Conservation (phyloP, 35 echinoderm and acorn worm genomes). For the Heliocidaris tuberculata region DNA sequence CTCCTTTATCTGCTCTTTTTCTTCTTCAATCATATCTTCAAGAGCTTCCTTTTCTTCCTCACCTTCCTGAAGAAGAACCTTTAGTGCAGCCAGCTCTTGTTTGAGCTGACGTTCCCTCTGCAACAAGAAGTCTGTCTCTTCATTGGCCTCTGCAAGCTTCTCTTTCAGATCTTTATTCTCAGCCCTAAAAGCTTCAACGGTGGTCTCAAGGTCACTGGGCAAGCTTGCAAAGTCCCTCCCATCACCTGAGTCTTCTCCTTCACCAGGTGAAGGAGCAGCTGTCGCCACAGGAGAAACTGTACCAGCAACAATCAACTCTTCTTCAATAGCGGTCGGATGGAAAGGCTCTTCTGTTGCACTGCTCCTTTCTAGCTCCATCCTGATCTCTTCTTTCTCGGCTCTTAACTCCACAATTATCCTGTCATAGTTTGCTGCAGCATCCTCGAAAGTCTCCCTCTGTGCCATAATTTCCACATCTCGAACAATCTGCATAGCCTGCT, state of each 20-base stretch:
- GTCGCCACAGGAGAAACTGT: not conserved
- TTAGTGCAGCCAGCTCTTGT: slow-evolving; percentile 37
- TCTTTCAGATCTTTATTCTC: slow-evolving; percentile 56
- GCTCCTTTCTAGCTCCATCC: slow-evolving; percentile 33
- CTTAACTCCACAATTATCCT: not conserved
- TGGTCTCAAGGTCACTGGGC: not conserved
- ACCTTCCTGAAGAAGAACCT: slow-evolving; percentile 51
- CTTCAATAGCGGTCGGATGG: not conserved
- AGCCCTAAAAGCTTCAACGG: slow-evolving; percentile 24
- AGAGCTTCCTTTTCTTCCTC: slow-evolving; percentile 56
- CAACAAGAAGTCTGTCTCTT: slow-evolving; percentile 19
- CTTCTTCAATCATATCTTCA: slow-evolving; percentile 35
- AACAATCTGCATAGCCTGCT: slow-evolving; percentile 21
- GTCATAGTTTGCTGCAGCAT: slow-evolving; percentile 35
- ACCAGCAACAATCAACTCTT: slow-evolving; percentile 33
- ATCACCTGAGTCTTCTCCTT: not conserved
- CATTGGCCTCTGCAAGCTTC: slow-evolving; percentile 37
- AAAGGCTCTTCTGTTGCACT: not conserved
- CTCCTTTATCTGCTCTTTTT: not conserved
- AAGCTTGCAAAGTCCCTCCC: not conserved
- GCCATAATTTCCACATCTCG: slow-evolving; percentile 37
- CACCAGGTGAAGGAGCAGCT: not conserved
- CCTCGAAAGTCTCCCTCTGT: slow-evolving; percentile 32
- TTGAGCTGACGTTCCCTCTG: slow-evolving; percentile 33
- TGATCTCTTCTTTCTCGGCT: slow-evolving; percentile 41